phyloP scores from a whole-genome alignment of 1,140 invertebrate genomes.

The Drosophila seguyi region DNA sequence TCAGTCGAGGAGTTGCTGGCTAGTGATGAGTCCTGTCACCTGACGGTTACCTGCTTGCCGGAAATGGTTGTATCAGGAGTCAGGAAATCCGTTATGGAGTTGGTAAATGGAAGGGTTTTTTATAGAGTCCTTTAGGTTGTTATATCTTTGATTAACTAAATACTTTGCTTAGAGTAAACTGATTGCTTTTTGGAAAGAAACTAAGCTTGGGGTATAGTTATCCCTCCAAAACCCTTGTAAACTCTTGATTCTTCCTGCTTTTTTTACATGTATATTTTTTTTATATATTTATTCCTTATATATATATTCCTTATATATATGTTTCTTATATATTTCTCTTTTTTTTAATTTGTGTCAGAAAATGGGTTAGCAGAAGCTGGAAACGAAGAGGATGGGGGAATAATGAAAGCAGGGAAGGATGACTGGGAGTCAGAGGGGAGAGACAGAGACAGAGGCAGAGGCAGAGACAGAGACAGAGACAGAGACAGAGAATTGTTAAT shows the following conservation, averaged over 20 bases:
- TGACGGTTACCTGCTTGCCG: constrained; percentile 1
- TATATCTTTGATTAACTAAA: not conserved
- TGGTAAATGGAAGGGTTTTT: not conserved
- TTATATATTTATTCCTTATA: too few relatives aligned
- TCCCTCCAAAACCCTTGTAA: not conserved
- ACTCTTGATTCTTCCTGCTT: not conserved
- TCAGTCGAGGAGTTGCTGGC: constrained; percentile 45
- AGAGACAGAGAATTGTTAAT: constrained; percentile 62
- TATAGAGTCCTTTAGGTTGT: not conserved
- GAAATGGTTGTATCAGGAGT: constrained; percentile 8
- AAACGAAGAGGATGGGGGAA: not conserved
- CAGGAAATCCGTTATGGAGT: not conserved
- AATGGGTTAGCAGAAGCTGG: too few relatives aligned
- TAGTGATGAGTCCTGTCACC: constrained; percentile 21
- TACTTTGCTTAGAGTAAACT: too few relatives aligned
- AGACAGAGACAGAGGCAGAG: too few relatives aligned
- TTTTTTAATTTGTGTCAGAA: constrained; percentile 65
- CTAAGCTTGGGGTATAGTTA: too few relatives aligned
- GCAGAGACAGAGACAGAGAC: not conserved
- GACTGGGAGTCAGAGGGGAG: not conserved
- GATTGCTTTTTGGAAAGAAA: too few relatives aligned
- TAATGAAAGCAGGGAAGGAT: constrained; percentile 23
- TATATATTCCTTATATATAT: too few relatives aligned
- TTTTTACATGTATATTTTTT: constrained; percentile 33
- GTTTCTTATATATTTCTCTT: constrained; percentile 31